Evolutionary conservation across 2,113 vertebrate species (phyloP).

Genomic region (Ploceus nigricollis): DNA sequence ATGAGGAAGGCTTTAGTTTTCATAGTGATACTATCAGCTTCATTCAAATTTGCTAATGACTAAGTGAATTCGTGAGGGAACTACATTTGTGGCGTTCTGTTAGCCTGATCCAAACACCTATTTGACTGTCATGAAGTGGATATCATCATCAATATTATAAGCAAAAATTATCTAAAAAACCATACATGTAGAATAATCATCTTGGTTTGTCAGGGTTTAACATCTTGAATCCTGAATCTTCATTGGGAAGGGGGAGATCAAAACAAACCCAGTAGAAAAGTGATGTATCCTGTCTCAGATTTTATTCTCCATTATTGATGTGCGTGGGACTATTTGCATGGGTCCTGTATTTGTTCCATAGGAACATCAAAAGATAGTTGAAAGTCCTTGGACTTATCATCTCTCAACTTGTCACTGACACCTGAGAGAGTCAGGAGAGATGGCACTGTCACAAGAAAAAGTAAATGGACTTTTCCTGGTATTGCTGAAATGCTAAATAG

Average conservation of each 20-base stretch:
- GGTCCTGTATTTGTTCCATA: neutral
- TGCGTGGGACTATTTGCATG: neutral
- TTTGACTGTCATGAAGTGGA: neutral
- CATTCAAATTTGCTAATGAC: neutral
- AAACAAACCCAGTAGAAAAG: neutral
- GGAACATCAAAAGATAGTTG: neutral
- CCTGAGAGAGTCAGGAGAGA: neutral
- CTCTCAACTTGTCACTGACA: neutral
- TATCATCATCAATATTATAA: neutral
- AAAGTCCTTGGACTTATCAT: neutral
- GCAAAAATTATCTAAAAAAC: neutral
- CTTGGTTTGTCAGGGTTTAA: neutral
- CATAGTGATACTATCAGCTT: neutral
- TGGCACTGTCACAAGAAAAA: neutral
- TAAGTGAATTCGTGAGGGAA: neutral
- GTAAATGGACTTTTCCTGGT: neutral
- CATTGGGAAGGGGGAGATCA: neutral
- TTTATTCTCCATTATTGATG: neutral
- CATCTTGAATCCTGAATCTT: neutral
- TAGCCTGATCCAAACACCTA: neutral
- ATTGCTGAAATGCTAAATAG: neutral
- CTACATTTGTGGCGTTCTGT: neutral
- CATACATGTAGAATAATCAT: neutral
- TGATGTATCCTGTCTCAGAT: neutral
- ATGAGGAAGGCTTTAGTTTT: neutral